Conservation (phyloP, 2,888 invertebrate genomes). For the Brenthis ino region DNA sequence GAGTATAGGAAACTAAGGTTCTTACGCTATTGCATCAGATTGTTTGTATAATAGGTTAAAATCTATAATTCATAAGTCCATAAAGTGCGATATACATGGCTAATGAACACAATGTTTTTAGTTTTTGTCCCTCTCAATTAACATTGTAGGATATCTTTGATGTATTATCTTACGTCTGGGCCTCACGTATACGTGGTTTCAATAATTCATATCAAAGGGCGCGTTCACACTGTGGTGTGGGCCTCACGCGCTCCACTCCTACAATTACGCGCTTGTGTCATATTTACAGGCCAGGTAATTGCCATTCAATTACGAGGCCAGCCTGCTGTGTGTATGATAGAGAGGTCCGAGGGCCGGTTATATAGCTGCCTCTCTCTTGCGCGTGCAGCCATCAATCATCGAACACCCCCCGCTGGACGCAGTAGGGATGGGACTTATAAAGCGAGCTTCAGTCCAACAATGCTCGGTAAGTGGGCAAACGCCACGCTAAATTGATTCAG, state of each 20-base stretch:
- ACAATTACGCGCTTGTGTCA: conserved; percentile 83
- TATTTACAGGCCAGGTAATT: conserved; percentile 83
- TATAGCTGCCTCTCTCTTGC: conserved; percentile 56
- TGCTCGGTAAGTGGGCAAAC: conserved; percentile 79
- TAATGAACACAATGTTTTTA: conserved; percentile 30
- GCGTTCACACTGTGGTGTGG: conserved; percentile 68
- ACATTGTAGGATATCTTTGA: conserved; percentile 32
- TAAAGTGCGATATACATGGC: conserved; percentile 24
- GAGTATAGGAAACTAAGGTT: neutral
- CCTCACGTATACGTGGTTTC: conserved; percentile 58
- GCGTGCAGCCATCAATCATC: conserved; percentile 78
- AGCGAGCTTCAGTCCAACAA: conserved; percentile 66
- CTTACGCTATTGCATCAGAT: conserved; percentile 6
- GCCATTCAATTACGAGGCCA: conserved; percentile 80
- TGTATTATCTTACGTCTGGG: conserved; percentile 33
- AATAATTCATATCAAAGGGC: conserved; percentile 73
- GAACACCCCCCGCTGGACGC: conserved; percentile 75
- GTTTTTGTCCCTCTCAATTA: conserved; percentile 32
- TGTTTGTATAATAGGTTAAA: conserved; percentile 7
- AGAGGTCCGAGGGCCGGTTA: conserved; percentile 50
- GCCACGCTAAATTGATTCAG: conserved; percentile 75
- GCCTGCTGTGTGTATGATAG: conserved; percentile 65
- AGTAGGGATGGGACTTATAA: conserved; percentile 77
- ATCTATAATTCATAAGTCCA: conserved; percentile 18
- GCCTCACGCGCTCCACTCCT: conserved; percentile 75